Percentiles rank a stretch among this genome's conserved stretches.
Conservation (phyloP, 2,113 vertebrate genomes). For the Salvator merianae region DNA sequence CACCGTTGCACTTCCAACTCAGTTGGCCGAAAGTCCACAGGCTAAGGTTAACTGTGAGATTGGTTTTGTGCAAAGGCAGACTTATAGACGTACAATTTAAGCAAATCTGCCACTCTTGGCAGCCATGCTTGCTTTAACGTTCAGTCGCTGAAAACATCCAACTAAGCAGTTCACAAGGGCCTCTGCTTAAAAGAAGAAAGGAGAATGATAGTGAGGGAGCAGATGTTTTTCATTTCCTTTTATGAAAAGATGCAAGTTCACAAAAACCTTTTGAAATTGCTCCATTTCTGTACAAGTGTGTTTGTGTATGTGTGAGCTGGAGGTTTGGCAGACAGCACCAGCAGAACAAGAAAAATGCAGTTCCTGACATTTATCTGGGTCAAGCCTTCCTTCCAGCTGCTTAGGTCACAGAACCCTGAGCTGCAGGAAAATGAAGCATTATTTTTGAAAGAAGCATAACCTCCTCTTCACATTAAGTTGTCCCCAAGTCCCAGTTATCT, state of each 20-base stretch:
- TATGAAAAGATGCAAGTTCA: background rate
- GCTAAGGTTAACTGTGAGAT: background rate
- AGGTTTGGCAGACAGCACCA: constrained; percentile 24
- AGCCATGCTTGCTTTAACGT: constrained; percentile 43
- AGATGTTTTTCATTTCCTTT: constrained; percentile 56
- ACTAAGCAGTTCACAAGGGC: constrained; percentile 20
- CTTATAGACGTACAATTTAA: constrained; percentile 31
- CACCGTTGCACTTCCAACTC: background rate
- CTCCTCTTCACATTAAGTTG: constrained; percentile 9
- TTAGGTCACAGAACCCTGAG: constrained; percentile 22
- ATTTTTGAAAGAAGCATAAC: constrained; percentile 14
- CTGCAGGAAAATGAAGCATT: background rate
- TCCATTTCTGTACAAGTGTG: background rate
- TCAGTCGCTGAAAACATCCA: constrained; percentile 46
- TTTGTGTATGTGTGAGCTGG: background rate
- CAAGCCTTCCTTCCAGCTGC: constrained; percentile 17
- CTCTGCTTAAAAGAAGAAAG: constrained; percentile 31
- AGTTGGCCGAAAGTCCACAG: background rate
- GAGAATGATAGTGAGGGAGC: constrained; percentile 23
- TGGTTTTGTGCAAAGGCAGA: background rate
- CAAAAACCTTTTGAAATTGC: constrained; percentile 30
- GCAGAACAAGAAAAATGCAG: background rate
- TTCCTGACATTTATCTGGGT: background rate
- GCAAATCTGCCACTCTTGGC: constrained; percentile 31
- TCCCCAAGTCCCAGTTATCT: background rate